These are phyloP conservation scores for Poecilia velifera DNA, from an alignment of 2,797 vertebrate genomes.

Conservation along the genomic window DNA sequence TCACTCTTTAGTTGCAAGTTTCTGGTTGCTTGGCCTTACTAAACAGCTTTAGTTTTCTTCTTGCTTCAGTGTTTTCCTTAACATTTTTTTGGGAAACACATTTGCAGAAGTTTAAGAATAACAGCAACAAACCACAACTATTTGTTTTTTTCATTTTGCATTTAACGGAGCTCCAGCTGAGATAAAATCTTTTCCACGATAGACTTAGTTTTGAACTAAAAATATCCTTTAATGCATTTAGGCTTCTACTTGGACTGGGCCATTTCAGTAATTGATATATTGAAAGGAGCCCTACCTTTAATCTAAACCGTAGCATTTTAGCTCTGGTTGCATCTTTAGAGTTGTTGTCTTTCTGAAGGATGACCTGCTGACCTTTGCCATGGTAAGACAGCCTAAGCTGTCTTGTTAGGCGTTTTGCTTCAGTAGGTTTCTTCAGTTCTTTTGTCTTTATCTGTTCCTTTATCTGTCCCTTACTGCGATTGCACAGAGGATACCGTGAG, in stretches of 20 bases:
- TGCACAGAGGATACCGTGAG: neutral
- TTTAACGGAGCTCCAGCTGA: neutral
- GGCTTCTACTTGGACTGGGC: neutral
- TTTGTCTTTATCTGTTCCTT: slow-evolving; percentile 19
- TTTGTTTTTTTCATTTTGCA: neutral
- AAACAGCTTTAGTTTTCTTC: neutral
- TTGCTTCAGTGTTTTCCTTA: neutral
- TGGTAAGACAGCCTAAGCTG: slow-evolving; percentile 1
- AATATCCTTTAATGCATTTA: neutral
- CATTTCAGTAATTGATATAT: neutral
- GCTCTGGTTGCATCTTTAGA: neutral
- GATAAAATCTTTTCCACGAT: neutral
- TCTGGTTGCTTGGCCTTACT: neutral
- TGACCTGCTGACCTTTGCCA: slow-evolving; percentile 30
- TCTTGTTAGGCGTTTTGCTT: slow-evolving; percentile 41
- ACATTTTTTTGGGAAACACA: neutral
- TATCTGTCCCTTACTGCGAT: neutral
- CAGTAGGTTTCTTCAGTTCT: slow-evolving; percentile 19
- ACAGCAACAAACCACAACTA: neutral
- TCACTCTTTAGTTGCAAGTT: neutral
- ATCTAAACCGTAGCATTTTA: neutral
- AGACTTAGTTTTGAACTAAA: neutral
- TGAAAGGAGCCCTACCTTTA: neutral
- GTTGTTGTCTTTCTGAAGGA: neutral
- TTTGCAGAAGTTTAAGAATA: neutral